These are phyloP conservation scores for Echinometra lucunter DNA, from an alignment of 53 echinoderm and acorn worm species.

Conservation along the genomic window DNA sequence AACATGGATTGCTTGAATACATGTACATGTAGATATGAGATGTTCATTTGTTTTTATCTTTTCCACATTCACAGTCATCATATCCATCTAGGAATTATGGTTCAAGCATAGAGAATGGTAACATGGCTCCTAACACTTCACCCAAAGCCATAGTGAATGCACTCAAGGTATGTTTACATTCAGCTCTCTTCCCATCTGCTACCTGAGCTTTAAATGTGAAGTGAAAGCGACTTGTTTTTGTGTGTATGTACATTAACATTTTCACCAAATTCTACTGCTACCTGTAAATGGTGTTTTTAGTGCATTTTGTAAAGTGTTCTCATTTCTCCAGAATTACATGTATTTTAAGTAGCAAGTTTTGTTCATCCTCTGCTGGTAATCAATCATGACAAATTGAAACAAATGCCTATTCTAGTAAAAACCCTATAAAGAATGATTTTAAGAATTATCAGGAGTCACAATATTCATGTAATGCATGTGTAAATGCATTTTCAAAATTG, in stretches of 20 bases:
- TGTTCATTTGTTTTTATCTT: slow-evolving; percentile 22
- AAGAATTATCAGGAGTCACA: neutral
- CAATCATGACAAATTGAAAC: too few relatives aligned
- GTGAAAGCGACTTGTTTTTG: too few relatives aligned
- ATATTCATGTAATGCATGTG: neutral
- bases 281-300: too few relatives aligned
- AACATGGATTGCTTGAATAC: neutral
- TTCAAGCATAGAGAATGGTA: slow-evolving; percentile 68
- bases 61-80: slow-evolving; percentile 44
- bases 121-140: slow-evolving; percentile 73
- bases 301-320: too few relatives aligned
- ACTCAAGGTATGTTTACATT: slow-evolving; percentile 81
- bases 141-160: slow-evolving; percentile 89
- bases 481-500: neutral
- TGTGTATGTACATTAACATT: too few relatives aligned
- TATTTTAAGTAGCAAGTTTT: too few relatives aligned
- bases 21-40: neutral
- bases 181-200: neutral
- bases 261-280: too few relatives aligned
- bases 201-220: neutral
- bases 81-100: slow-evolving; percentile 61
- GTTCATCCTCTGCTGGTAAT: too few relatives aligned
- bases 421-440: too few relatives aligned
- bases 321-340: too few relatives aligned
- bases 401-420: too few relatives aligned